A percentile compares a stretch with the other conserved stretches of the same genome.
phyloP scores from a whole-genome alignment of 2,113 vertebrate genomes.

The Percina caprodes region DNA sequence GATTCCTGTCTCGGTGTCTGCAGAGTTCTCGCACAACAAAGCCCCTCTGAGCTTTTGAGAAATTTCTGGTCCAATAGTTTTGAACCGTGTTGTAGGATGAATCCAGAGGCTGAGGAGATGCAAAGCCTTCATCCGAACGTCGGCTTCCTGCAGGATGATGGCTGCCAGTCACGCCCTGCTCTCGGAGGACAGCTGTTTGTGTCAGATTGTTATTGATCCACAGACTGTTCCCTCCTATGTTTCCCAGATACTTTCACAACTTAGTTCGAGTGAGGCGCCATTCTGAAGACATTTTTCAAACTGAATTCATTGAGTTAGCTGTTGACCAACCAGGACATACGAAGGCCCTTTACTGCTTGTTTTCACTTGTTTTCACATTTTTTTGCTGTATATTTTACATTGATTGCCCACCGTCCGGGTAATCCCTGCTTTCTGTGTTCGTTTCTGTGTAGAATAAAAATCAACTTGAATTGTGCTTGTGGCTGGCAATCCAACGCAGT shows the following conservation, averaged over 20 bases:
- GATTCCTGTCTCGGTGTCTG: constrained; percentile 52
- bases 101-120: constrained; percentile 42
- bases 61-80: constrained; percentile 43
- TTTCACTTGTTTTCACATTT: neutral
- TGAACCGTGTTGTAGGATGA: constrained; percentile 35
- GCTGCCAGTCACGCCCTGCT: constrained; percentile 40
- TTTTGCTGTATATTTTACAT: neutral
- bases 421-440: neutral
- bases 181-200: constrained; percentile 12
- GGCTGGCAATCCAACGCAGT: neutral
- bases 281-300: neutral
- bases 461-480: neutral
- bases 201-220: constrained; percentile 7
- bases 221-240: neutral
- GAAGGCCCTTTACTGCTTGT: neutral
- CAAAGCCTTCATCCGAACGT: constrained; percentile 21
- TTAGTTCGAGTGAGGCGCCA: neutral
- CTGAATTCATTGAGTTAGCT: neutral
- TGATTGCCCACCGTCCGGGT: neutral
- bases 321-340: neutral
- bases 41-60: constrained; percentile 38
- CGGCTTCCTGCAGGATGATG: constrained; percentile 26
- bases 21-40: constrained; percentile 29
- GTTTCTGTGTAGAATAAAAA: neutral
- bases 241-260: neutral